phyloP scores from a whole-genome alignment of 2,888 invertebrate species.

The Heliconius cydno region DNA sequence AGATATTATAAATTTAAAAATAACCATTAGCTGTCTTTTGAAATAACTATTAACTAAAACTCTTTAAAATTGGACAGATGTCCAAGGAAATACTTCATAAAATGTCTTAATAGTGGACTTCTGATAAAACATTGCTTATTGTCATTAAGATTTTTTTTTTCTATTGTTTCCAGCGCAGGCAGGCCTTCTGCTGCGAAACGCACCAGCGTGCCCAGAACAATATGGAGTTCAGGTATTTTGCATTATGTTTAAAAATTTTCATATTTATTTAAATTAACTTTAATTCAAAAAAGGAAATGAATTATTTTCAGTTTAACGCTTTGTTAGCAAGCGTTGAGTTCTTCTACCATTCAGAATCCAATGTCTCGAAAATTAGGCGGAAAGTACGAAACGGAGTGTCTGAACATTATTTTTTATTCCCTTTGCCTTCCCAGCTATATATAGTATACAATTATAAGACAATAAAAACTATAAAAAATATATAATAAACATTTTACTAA shows the following conservation, averaged over 20 bases:
- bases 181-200: slow-evolving; percentile 84
- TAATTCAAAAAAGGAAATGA: too few species aligned
- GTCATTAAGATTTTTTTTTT: neutral
- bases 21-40: neutral
- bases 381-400: neutral
- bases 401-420: too few species aligned
- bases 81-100: neutral
- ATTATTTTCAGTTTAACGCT: too few species aligned
- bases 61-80: neutral
- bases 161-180: slow-evolving; percentile 79
- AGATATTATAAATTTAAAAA: neutral
- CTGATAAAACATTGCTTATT: neutral
- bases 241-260: neutral
- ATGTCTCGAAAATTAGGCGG: neutral
- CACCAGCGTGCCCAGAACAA: slow-evolving; percentile 91
- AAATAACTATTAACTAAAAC: neutral
- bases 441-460: neutral
- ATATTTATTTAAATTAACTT: neutral
- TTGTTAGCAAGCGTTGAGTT: neutral
- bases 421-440: neutral
- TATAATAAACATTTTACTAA: neutral
- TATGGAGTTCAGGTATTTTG: slow-evolving; percentile 86
- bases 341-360: neutral
- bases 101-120: neutral
- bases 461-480: neutral